Evolutionary conservation across 2,113 vertebrate species (phyloP).

Genomic region (Hippolais icterina): DNA sequence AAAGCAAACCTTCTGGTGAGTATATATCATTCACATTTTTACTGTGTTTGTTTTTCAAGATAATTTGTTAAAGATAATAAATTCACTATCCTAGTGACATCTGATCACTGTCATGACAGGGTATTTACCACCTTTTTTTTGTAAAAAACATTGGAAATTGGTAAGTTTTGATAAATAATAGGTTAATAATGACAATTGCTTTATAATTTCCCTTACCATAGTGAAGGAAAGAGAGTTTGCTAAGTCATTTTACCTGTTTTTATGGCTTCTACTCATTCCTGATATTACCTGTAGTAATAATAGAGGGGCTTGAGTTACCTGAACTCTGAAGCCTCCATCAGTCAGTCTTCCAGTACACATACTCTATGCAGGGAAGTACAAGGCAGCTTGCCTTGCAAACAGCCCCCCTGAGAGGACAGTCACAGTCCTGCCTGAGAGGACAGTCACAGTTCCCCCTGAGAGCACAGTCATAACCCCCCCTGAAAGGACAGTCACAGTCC

Average conservation of each 20-base stretch:
- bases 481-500: background rate
- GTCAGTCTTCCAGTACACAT: background rate
- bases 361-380: background rate
- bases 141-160: background rate
- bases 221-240: background rate
- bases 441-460: background rate
- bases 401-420: background rate
- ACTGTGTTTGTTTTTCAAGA: background rate
- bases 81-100: background rate
- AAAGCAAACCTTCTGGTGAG: conserved; percentile 65
- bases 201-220: background rate
- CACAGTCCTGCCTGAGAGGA: too few species aligned
- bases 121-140: background rate
- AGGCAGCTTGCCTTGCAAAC: background rate
- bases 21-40: background rate
- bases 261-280: background rate
- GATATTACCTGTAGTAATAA: background rate
- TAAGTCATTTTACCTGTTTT: background rate
- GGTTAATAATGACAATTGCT: background rate
- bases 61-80: background rate
- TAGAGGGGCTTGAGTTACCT: background rate
- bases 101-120: background rate
- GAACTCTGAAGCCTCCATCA: background rate
- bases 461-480: background rate
- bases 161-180: background rate